A percentile compares a stretch with the other conserved stretches of the same genome.
Conservation (phyloP, 2,888 invertebrate species). For the Drosophila yooni region DNA sequence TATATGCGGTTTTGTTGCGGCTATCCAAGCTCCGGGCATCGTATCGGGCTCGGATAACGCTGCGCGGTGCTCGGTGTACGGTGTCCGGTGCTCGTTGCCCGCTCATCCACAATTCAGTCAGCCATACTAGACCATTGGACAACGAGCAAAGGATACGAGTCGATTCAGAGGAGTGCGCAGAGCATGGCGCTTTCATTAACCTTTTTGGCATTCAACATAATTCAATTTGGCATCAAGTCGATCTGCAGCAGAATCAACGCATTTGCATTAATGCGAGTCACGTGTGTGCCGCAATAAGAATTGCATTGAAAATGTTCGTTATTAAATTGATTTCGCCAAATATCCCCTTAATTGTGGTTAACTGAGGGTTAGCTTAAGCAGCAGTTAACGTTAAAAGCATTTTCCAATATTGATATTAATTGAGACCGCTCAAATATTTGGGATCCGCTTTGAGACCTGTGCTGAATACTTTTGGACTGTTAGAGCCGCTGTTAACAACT, state of each 20-base stretch:
- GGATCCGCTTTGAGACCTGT: constrained; percentile 12
- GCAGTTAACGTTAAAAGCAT: background rate
- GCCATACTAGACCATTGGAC: background rate
- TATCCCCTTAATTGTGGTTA: constrained; percentile 50
- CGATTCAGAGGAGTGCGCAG: background rate
- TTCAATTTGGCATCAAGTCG: constrained; percentile 70
- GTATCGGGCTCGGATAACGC: constrained; percentile 1
- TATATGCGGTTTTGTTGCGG: constrained; percentile 46
- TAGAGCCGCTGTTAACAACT: constrained; percentile 34
- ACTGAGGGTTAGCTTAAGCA: background rate
- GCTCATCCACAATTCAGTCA: constrained; percentile 37
- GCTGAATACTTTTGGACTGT: background rate
- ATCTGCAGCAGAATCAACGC: constrained; percentile 27
- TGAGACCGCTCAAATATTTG: background rate
- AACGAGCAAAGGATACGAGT: background rate
- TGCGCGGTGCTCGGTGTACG: constrained; percentile 5
- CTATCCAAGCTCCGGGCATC: constrained; percentile 11
- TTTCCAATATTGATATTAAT: constrained; percentile 1
- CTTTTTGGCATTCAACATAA: constrained; percentile 76
- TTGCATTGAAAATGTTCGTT: constrained; percentile 53
- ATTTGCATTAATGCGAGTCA: constrained; percentile 74
- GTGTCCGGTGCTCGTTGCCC: constrained; percentile 12
- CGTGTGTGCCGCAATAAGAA: constrained; percentile 46
- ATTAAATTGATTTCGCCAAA: constrained; percentile 61
- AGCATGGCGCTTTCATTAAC: constrained; percentile 67